phyloP scores from a whole-genome alignment of 2,888 invertebrate species.

The Imbricaverruca yamaguchii region DNA sequence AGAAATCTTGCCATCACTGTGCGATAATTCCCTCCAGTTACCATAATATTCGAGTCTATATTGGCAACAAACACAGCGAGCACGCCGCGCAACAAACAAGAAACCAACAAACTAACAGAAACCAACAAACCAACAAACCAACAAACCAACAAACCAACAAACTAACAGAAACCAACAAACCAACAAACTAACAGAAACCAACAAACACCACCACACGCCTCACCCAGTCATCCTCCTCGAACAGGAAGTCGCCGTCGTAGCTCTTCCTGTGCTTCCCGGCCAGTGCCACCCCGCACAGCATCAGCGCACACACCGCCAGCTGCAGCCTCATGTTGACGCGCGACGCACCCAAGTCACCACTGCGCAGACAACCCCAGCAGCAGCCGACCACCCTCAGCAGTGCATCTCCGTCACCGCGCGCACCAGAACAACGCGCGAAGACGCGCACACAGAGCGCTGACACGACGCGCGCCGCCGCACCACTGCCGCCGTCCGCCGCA shows the following conservation, averaged over 20 bases:
- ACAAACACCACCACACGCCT: neutral
- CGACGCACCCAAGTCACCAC: neutral
- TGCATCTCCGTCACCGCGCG: neutral
- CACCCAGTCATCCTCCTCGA: conserved; percentile 1
- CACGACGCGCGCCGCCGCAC: neutral
- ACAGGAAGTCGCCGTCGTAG: neutral
- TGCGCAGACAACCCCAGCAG: neutral
- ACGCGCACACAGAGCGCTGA: neutral
- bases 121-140: no score
- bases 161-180: no score
- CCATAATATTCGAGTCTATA: no score
- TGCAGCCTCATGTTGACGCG: neutral
- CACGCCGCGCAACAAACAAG: no score
- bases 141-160: no score
- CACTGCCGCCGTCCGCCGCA: neutral
- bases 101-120: no score
- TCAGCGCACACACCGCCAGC: neutral
- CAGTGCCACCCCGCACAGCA: neutral
- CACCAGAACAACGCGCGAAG: neutral
- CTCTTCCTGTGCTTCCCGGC: neutral
- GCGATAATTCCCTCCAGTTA: no score
- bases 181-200: no score
- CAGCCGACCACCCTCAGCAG: neutral
- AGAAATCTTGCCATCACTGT: no score
- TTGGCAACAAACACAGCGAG: no score